Conservation (phyloP, 2,888 invertebrate species). For the Megaustenia siamemsis region DNA sequence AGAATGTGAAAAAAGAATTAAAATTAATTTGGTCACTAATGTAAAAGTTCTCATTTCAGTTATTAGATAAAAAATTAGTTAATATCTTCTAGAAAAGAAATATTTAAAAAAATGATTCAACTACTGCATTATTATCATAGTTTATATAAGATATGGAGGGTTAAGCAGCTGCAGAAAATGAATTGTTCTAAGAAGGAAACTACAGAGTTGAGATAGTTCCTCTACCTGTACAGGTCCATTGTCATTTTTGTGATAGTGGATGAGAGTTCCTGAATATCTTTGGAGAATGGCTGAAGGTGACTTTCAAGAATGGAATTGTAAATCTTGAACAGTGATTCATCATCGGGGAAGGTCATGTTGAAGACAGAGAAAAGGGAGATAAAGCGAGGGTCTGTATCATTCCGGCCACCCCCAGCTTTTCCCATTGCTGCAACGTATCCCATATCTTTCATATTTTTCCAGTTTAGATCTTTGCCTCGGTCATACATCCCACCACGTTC, state of each 20-base stretch:
- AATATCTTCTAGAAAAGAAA: no score
- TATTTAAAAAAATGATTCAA: no score
- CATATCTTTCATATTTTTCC: slow-evolving; percentile 92
- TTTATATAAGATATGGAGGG: no score
- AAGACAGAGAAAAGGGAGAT: slow-evolving; percentile 93
- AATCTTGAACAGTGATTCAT: slow-evolving; percentile 88
- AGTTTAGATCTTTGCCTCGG: slow-evolving; percentile 91
- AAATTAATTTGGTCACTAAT: no score
- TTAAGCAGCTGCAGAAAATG: background rate
- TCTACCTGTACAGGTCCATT: slow-evolving; percentile 89
- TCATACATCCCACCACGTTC: slow-evolving; percentile 94
- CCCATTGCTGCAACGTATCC: slow-evolving; percentile 82
- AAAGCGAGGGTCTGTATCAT: slow-evolving; percentile 93
- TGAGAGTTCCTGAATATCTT: slow-evolving; percentile 85
- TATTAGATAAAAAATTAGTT: no score
- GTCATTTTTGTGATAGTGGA: slow-evolving; percentile 88
- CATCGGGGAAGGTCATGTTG: slow-evolving; percentile 91
- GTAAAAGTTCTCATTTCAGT: no score
- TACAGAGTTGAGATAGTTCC: background rate
- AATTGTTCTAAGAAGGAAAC: background rate
- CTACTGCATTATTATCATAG: no score
- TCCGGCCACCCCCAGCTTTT: slow-evolving; percentile 91
- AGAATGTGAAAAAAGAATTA: no score
- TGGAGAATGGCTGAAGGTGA: slow-evolving; percentile 87
- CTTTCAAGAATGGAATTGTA: slow-evolving; percentile 90